Evolutionary conservation across 2,888 invertebrate genomes (phyloP), one percentile per base, ranked within the genome.

Genomic region (Brenthis ino): DNA sequence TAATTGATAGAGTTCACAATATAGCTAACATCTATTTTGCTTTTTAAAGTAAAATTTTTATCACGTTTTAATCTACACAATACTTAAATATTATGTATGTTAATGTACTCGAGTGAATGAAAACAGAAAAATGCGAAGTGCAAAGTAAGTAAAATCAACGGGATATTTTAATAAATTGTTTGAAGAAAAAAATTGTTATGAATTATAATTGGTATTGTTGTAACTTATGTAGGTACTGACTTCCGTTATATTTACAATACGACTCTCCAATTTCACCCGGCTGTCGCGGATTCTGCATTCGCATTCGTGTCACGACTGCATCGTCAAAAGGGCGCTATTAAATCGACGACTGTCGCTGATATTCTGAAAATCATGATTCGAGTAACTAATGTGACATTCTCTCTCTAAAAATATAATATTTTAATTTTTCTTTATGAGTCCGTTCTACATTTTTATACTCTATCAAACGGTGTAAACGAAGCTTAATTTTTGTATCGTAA

Each of bases 261-360:
- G 72, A 74, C 76, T 79, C 77, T 84, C 81, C 77, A 85, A 83
- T 87, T 86, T 87, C 87, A 82, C 83, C 80, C 74, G 77, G 80
- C 83, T 85, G 85, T 87, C 86, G 82, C 84, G 78, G 77, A 76
- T 76, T 79, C 77, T 73, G 72, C 74, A 76, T 79, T 77, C 74
- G 77, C 72, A 76, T 80, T 82, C 79, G 80, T 83, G 83, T 78
- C 84, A 82, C 79, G 77, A 78, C 63, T 63, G 73, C 61, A 54
- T 43, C 55, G 68, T 28, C 71, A 74, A 71, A 73, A 74, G 77
- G 74, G 76, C 76, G 70, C 74, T 76, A 76, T 78, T 54, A 57
- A 68, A 56, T 64, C 64, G 64, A 65, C 64, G 64, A 65, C 66
- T 64, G 65, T 73, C 63, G 68, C 63, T 33, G 65, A 68, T 66